Percentiles rank a stretch among this genome's conserved stretches.
phyloP scores from a whole-genome alignment of 2,113 vertebrate species.

The Lophochroa leadbeateri region DNA sequence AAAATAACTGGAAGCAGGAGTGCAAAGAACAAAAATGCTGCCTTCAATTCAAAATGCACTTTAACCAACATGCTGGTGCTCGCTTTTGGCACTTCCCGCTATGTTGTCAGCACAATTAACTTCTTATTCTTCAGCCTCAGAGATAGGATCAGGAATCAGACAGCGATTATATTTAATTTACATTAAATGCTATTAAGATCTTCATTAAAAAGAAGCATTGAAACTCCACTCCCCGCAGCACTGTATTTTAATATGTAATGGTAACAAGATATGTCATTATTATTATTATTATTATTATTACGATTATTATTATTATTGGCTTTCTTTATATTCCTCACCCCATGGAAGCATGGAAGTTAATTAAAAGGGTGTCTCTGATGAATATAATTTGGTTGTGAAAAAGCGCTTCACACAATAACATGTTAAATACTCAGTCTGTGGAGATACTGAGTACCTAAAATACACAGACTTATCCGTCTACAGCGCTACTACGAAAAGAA shows the following conservation, averaged over 20 bases:
- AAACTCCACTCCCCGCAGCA: neutral
- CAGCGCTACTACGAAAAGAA: neutral
- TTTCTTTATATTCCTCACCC: conserved; percentile 19
- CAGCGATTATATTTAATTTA: conserved; percentile 51
- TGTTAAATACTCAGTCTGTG: neutral
- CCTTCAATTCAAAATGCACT: neutral
- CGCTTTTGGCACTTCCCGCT: neutral
- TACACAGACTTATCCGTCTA: neutral
- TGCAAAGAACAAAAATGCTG: neutral
- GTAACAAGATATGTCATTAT: neutral
- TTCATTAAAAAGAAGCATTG: neutral
- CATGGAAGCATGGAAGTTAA: conserved; percentile 11
- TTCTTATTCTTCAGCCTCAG: conserved; percentile 14
- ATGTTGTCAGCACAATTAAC: conserved; percentile 35
- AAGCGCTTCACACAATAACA: neutral
- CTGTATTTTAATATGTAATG: conserved; percentile 38
- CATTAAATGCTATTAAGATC: conserved; percentile 41
- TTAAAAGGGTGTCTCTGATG: conserved; percentile 16
- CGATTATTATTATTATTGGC: neutral
- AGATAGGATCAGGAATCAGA: neutral
- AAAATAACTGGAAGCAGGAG: neutral
- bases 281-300: neutral
- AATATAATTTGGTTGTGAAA: neutral
- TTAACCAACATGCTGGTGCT: neutral
- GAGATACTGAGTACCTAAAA: neutral